phyloP scores from a whole-genome alignment of 2,888 invertebrate genomes.

The Apotomis betuletana region DNA sequence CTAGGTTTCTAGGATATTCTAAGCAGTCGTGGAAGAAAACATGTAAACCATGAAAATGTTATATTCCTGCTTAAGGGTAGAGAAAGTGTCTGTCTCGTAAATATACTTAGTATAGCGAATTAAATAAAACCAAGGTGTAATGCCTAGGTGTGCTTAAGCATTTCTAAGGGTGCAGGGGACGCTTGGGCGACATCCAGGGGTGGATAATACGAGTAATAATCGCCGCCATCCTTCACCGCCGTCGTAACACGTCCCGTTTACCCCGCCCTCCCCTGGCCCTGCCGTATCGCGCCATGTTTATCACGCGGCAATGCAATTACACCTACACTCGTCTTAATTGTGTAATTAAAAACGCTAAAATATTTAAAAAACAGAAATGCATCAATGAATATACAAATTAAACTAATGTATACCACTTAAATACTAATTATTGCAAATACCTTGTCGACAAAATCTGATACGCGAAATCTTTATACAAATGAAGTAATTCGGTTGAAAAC shows the following conservation, averaged over 20 bases:
- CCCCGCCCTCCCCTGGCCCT: constrained; percentile 59
- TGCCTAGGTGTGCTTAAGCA: constrained; percentile 45
- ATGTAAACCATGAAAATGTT: constrained; percentile 1
- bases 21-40: background rate
- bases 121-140: constrained; percentile 60
- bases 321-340: constrained; percentile 50
- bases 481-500: constrained; percentile 59
- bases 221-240: constrained; percentile 70
- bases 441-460: constrained; percentile 49
- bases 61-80: background rate
- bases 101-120: constrained; percentile 35
- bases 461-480: constrained; percentile 53
- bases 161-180: constrained; percentile 53
- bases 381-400: constrained; percentile 26
- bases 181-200: constrained; percentile 55
- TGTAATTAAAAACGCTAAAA: constrained; percentile 33
- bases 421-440: constrained; percentile 34
- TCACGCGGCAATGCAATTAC: constrained; percentile 71
- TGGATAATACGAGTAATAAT: constrained; percentile 77
- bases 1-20: no score
- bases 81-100: constrained; percentile 16
- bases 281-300: constrained; percentile 54
- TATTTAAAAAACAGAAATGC: constrained; percentile 23
- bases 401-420: constrained; percentile 19
- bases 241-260: constrained; percentile 64